phyloP scores from a whole-genome alignment of 2,113 vertebrate genomes.

The Cynopterus brachyotis region DNA sequence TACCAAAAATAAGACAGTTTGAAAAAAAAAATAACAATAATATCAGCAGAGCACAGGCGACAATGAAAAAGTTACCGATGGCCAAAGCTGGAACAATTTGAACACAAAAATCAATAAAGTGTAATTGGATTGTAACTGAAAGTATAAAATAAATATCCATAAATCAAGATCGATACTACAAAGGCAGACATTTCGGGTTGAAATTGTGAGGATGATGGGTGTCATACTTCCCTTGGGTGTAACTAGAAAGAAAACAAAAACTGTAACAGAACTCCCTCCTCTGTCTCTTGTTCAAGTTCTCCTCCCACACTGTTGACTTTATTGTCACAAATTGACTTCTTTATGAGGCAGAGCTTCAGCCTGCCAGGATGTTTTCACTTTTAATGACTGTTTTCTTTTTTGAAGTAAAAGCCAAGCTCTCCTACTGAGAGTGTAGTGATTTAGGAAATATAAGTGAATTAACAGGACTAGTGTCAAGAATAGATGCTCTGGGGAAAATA shows the following conservation, averaged over 20 bases:
- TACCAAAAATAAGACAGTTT: neutral
- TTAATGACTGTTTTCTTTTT: neutral
- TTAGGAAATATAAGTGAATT: neutral
- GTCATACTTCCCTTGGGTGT: neutral
- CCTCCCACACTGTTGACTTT: neutral
- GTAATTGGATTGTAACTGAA: neutral
- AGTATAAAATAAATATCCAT: neutral
- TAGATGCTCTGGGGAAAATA: neutral
- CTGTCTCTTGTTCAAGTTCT: neutral
- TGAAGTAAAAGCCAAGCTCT: neutral
- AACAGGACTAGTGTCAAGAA: neutral
- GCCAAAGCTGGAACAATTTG: neutral
- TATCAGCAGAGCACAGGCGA: neutral
- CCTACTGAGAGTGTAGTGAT: neutral
- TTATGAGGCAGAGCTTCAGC: neutral
- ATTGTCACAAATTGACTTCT: neutral
- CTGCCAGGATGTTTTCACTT: neutral
- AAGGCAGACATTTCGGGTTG: neutral
- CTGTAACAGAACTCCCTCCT: neutral
- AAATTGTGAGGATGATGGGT: neutral
- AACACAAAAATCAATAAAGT: neutral
- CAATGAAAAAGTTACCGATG: neutral
- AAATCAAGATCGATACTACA: neutral
- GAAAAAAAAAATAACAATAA: neutral
- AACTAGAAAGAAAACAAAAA: neutral